phyloP scores from a whole-genome alignment of 64 coral and sea anemone species.

The Exaiptasia diaphana region DNA sequence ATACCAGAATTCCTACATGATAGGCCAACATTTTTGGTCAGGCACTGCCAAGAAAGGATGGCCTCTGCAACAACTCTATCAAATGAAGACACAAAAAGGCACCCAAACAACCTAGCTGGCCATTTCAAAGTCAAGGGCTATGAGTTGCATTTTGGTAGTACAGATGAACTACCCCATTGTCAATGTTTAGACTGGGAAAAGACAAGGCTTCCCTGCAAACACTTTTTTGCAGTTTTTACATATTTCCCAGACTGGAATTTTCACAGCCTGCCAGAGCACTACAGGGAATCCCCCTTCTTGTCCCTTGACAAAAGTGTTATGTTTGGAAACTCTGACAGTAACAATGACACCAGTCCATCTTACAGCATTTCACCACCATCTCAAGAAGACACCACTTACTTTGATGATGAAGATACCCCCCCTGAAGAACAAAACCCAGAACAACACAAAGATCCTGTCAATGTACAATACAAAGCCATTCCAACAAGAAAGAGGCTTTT shows the following conservation, averaged over 20 bases:
- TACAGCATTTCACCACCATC: too few species aligned
- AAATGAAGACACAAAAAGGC: background rate
- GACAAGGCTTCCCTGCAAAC: slow-evolving; percentile 34
- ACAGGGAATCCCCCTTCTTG: slow-evolving; percentile 32
- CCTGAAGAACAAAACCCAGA: too few species aligned
- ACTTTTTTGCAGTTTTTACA: slow-evolving; percentile 53
- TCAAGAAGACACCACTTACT: too few species aligned
- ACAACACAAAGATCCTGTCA: too few species aligned
- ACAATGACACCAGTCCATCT: too few species aligned
- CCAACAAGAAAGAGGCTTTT: too few species aligned
- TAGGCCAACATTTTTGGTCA: slow-evolving; percentile 3
- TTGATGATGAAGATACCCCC: too few species aligned
- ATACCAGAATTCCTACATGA: slow-evolving; percentile 17
- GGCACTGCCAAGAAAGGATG: background rate
- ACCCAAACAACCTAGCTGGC: background rate
- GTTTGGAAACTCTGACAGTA: too few species aligned
- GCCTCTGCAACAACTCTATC: background rate
- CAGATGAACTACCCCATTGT: slow-evolving; percentile 18
- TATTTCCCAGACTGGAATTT: slow-evolving; percentile 8
- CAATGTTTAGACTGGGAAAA: slow-evolving; percentile 34
- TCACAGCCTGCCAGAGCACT: slow-evolving; percentile 3
- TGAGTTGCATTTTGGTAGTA: slow-evolving; percentile 9
- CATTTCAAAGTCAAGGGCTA: slow-evolving; percentile 28
- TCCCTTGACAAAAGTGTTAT: slow-evolving; percentile 22
- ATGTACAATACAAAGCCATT: too few species aligned